Evolutionary conservation across 2,113 vertebrate genomes (phyloP).

Genomic region (Dasyprocta punctata): DNA sequence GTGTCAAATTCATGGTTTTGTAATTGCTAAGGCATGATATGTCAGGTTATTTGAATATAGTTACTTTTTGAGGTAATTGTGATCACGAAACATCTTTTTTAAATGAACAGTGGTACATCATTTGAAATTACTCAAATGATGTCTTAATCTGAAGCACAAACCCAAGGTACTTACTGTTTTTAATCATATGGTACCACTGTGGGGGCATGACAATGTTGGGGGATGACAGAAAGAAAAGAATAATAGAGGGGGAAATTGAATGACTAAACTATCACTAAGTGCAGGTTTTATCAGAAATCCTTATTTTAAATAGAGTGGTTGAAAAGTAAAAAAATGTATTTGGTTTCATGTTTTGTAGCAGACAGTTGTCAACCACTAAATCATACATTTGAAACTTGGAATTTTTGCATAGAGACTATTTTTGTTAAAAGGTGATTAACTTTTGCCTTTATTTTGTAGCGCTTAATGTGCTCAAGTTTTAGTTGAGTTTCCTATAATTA

Average conservation of each 20-base stretch:
- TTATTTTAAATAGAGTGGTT: conserved; percentile 45
- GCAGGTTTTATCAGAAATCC: not conserved
- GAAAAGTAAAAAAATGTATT: conserved; percentile 55
- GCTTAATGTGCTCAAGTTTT: conserved; percentile 10
- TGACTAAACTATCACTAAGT: not conserved
- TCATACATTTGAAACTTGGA: conserved; percentile 38
- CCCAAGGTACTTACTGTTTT: conserved; percentile 60
- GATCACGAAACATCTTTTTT: conserved; percentile 62
- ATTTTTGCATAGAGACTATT: conserved; percentile 33
- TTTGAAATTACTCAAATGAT: conserved; percentile 63
- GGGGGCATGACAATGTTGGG: not conserved
- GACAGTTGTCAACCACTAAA: not conserved
- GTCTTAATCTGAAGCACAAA: conserved; percentile 48
- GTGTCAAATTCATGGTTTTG: conserved; percentile 68
- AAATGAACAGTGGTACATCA: conserved; percentile 57
- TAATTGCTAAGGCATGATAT: conserved; percentile 59
- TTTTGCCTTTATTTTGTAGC: conserved; percentile 56
- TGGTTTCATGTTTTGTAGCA: conserved; percentile 27
- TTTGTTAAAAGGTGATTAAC: conserved; percentile 14
- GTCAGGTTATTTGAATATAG: conserved; percentile 60
- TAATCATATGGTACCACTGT: not conserved
- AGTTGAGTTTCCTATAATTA: conserved; percentile 7
- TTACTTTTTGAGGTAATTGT: conserved; percentile 70
- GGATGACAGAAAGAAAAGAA: not conserved
- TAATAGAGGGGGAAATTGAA: not conserved